phyloP scores from a whole-genome alignment of 2,797 vertebrate species.

The Poeciliopsis turneri region DNA sequence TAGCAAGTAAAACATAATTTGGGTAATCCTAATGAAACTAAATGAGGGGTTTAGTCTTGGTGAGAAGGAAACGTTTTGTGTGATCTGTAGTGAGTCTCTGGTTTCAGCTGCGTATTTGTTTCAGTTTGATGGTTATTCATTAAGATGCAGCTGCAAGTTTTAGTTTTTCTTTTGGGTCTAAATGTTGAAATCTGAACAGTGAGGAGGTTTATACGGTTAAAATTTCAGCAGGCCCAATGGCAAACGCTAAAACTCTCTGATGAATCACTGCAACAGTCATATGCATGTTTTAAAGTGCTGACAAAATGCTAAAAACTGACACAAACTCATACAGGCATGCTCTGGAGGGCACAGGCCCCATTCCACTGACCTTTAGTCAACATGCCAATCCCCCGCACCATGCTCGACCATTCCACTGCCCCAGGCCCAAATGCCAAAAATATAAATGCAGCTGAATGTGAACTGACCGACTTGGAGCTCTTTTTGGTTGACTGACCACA shows the following conservation, averaged over 20 bases:
- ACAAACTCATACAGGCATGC: conserved; percentile 11
- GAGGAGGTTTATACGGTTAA: neutral
- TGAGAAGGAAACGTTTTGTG: neutral
- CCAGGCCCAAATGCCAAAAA: conserved; percentile 18
- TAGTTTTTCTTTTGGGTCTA: neutral
- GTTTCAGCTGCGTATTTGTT: neutral
- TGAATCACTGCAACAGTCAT: conserved; percentile 19
- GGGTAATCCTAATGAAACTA: neutral
- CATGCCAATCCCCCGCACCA: conserved; percentile 6
- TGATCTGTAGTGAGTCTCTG: neutral
- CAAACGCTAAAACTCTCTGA: neutral
- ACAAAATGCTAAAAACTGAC: conserved; percentile 9
- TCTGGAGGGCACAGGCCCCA: conserved; percentile 3
- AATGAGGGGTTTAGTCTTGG: neutral
- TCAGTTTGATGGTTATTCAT: neutral
- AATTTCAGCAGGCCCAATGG: neutral
- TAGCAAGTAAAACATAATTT: neutral
- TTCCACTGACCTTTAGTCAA: conserved; percentile 29
- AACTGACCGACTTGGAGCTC: conserved; percentile 15
- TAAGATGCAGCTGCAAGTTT: neutral
- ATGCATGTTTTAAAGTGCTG: neutral
- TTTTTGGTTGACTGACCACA: conserved; percentile 15
- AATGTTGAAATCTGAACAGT: neutral
- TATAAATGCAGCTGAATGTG: conserved; percentile 31
- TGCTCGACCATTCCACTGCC: conserved; percentile 10